phyloP scores from a whole-genome alignment of 2,797 vertebrate genomes.

The Betta splendens region DNA sequence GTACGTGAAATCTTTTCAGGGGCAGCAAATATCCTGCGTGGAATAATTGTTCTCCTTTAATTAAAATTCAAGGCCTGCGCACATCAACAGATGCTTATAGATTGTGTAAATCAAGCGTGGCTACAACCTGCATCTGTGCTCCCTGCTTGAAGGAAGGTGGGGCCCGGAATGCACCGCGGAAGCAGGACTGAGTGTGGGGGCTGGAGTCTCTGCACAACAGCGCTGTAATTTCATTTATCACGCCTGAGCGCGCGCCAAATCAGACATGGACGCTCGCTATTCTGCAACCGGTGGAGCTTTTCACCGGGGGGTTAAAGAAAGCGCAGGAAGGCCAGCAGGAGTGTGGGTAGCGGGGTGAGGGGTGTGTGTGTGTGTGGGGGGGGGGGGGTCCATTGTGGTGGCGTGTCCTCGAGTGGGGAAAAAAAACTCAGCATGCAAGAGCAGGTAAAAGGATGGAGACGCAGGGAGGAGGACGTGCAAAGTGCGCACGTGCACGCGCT shows the following conservation, averaged over 20 bases:
- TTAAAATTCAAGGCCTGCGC: slow-evolving; percentile 43
- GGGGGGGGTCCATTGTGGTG: slow-evolving; percentile 37
- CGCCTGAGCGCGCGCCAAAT: slow-evolving; percentile 61
- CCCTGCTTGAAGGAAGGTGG: slow-evolving; percentile 8
- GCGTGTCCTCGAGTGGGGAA: slow-evolving; percentile 41
- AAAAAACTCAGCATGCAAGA: slow-evolving; percentile 59
- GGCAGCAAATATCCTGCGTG: slow-evolving; percentile 11
- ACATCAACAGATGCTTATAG: slow-evolving; percentile 54
- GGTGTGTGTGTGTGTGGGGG: no score
- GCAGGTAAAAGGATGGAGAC: slow-evolving; percentile 43
- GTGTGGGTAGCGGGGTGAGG: no score
- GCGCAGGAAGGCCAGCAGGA: slow-evolving; percentile 6
- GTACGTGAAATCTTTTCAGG: slow-evolving; percentile 23
- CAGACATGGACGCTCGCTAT: slow-evolving; percentile 57
- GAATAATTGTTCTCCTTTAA: slow-evolving; percentile 28
- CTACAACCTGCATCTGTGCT: slow-evolving; percentile 38
- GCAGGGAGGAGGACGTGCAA: slow-evolving; percentile 37
- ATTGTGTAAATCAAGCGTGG: slow-evolving; percentile 36
- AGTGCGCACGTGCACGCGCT: slow-evolving; percentile 24
- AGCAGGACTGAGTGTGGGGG: slow-evolving; percentile 33
- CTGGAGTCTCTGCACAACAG: slow-evolving; percentile 56
- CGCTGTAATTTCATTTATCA: slow-evolving; percentile 69
- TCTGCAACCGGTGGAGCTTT: slow-evolving; percentile 41
- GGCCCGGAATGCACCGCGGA: slow-evolving; percentile 25
- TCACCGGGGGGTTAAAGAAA: slow-evolving; percentile 25